Base-by-base conservation (phyloP, 2,888 invertebrate genomes). In the Seira ritae region DNA sequence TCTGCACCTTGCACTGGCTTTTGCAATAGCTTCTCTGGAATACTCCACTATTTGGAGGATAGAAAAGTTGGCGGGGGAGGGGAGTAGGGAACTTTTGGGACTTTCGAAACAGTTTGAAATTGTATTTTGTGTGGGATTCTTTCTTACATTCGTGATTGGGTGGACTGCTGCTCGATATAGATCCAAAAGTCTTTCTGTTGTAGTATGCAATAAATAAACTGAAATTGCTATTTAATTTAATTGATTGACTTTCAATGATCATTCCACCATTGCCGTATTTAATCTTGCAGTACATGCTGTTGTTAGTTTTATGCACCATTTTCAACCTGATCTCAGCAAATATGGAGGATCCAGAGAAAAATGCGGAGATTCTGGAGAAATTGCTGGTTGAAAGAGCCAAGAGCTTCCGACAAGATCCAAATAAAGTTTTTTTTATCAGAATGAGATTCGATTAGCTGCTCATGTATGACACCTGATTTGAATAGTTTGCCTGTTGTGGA, bases 401-500 rank as follows among this genome's bases (percentile, higher is more conserved):
- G 17, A 71, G 20, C 55, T 55, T 71, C 22, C 8, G 23, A 17
- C 1, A 4, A 46, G 12, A 71, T 71, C 50, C 71, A 71, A 23
- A 71, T 55, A 6, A 10, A 19, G 67, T 8, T 19, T 17, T 65
- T 17, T 17, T 2, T 65, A 65, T n/a, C n/a, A n/a, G n/a, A n/a
- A n/a, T n/a, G n/a, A n/a, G n/a, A n/a, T n/a, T n/a, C n/a, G n/a
- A n/a, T n/a, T n/a, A n/a, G n/a, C n/a, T n/a, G n/a, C n/a, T n/a
- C n/a, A n/a, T n/a, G n/a, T n/a, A n/a, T n/a, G 3, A 19, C 10
- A 10, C 23, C 31, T 8, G 2, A 24, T 22, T 67, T 2, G 8
- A 12, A 2, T 19, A 69, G 46, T 71, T 71, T 71, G 71, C 71
- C 8, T 71, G 71, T 20, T 71, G 71, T 50, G 71, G 71, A n/a